Conservation (phyloP, 1,140 invertebrate species). For the Polyergus mexicanus region DNA sequence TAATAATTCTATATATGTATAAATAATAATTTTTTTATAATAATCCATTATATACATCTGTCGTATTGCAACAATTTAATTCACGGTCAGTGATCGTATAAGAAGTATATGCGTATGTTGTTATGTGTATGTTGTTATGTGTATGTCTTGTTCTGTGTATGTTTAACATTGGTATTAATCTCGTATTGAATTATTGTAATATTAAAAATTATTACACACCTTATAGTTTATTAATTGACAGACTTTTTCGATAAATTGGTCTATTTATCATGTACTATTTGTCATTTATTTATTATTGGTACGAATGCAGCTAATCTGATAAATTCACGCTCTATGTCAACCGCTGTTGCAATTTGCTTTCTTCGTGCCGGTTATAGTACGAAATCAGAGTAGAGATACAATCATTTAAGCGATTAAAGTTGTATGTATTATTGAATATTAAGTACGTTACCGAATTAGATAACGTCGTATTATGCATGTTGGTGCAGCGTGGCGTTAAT, state of each 20-base stretch:
- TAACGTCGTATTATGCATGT: background rate
- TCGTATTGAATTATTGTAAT: background rate
- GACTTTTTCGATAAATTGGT: background rate
- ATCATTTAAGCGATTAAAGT: conserved; percentile 27
- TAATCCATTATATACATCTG: background rate
- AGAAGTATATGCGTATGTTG: background rate
- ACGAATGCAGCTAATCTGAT: background rate
- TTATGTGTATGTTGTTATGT: no score
- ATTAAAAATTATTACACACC: background rate
- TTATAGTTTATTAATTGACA: background rate
- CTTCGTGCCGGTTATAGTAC: background rate
- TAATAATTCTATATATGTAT: background rate
- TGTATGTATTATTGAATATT: conserved; percentile 41
- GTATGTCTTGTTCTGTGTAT: no score
- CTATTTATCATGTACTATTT: conserved; percentile 11
- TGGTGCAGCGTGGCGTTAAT: background rate
- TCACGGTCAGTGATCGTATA: background rate
- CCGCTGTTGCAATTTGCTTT: conserved; percentile 1
- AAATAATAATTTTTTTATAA: no score
- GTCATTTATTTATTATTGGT: conserved; percentile 14
- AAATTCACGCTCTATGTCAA: background rate
- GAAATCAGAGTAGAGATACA: background rate
- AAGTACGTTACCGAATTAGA: background rate
- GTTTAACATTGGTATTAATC: background rate
- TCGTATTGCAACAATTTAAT: background rate